Conservation (phyloP, 2,797 vertebrate species). For the Characodon lateralis region DNA sequence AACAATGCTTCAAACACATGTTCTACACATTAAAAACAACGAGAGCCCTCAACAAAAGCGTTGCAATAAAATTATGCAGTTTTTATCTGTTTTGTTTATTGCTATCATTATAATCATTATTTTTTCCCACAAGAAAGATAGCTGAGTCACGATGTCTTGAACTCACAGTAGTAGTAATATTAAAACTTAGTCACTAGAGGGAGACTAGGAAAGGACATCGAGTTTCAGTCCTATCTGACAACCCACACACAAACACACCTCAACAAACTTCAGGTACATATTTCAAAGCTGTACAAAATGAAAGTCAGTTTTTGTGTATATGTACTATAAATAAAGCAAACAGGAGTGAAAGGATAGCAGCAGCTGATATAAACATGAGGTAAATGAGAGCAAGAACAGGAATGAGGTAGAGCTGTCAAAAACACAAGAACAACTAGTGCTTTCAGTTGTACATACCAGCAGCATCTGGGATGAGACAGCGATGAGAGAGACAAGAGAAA, state of each 20-base stretch:
- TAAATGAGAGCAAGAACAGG: conserved; percentile 11
- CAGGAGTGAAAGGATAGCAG: conserved; percentile 12
- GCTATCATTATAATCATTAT: background rate
- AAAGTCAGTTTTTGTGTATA: conserved; percentile 8
- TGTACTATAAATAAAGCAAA: background rate
- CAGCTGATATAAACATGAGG: conserved; percentile 38
- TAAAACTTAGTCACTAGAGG: conserved; percentile 37
- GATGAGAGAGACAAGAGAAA: conserved; percentile 84
- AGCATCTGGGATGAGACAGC: conserved; percentile 85
- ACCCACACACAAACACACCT: conserved; percentile 14
- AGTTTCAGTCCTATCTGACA: conserved; percentile 6
- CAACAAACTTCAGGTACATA: background rate
- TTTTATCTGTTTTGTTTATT: background rate
- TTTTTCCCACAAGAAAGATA: conserved; percentile 10
- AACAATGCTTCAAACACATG: background rate
- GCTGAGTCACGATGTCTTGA: background rate
- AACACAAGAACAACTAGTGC: conserved; percentile 52
- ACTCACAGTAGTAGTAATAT: conserved; percentile 10
- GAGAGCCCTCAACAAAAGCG: background rate
- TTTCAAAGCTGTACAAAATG: background rate
- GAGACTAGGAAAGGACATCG: conserved; percentile 10
- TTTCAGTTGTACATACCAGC: conserved; percentile 87
- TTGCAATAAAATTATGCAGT: background rate
- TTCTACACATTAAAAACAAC: conserved; percentile 7
- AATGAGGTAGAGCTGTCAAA: conserved; percentile 38